Base-by-base conservation (phyloP, 2,797 vertebrate species). In the Microcaecilia unicolor region DNA sequence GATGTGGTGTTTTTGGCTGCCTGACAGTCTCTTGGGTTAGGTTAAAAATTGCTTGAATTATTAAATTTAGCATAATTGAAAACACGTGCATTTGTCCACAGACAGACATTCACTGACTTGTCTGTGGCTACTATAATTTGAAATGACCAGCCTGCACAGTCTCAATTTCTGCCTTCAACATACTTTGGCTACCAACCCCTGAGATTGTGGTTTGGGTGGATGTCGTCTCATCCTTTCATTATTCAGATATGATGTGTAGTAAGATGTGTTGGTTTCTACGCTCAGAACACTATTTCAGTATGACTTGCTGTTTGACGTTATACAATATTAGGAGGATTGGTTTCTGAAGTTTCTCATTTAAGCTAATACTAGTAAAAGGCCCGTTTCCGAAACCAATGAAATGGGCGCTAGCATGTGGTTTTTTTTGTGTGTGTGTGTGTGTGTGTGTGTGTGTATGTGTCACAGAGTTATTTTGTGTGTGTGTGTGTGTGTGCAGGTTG, bases 1-100 rank as follows among this genome's bases (percentile, higher is more conserved):
- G 49, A 75, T 60, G 58, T 56, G 67, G 63, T 48, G 67, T 41
- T 37, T 34, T 67, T 81, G 79, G 75, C 75, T 78, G 76, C 74
- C 76, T 52, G 76, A 76, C 70, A 77, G 74, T 73, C 74, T 76
- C 67, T 57, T 41, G 42, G 39, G 32, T 31, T 63, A 58, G 26
- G 55, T 54, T 6, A 50, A 61, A 44, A 49, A 61, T 45, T 35
- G 16, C 30, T 31, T 25, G 58, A 64, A 58, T 54, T 64, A 58
- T 70, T 53, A 68, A 48, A 25, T 44, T 60, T 44, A 64, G 5
- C 41, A 53, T 73, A 65, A 80, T 73, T 75, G 58, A 70, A 84
- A 75, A 57, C 65, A 79, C 69, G 55, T 78, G 64, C 38, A 51
- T 66, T 39, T 26, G 17, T 54, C 37, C 51, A 49, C 51, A 70